These are phyloP conservation scores for Vulpes vulpes DNA, from an alignment of 2,113 vertebrate species.

Conservation along the genomic window DNA sequence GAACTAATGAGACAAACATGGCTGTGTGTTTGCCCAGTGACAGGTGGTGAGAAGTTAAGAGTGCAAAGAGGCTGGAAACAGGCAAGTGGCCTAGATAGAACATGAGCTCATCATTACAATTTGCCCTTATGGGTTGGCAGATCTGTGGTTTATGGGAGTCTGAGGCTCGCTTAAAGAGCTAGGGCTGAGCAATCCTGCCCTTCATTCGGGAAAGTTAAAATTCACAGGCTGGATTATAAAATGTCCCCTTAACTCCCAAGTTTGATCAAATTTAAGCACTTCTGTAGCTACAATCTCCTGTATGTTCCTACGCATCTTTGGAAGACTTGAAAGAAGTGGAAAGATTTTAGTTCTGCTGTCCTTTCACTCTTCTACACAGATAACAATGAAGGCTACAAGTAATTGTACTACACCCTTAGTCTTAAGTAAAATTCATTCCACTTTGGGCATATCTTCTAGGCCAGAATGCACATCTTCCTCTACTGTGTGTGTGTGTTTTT, in stretches of 20 bases:
- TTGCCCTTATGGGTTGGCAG: neutral
- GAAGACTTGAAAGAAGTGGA: neutral
- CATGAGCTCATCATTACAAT: neutral
- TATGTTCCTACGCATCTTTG: neutral
- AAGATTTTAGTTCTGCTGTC: neutral
- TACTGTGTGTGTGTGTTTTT: neutral
- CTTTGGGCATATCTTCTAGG: conserved; percentile 14
- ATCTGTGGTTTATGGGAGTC: neutral
- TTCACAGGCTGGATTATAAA: neutral
- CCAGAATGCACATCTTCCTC: neutral
- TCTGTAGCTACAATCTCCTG: neutral
- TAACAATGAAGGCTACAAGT: neutral
- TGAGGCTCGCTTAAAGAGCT: neutral
- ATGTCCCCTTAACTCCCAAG: neutral
- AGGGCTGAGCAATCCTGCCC: neutral
- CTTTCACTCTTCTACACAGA: neutral
- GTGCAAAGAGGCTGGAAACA: neutral
- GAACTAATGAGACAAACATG: conserved; percentile 28
- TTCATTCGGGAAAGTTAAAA: neutral
- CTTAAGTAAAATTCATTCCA: neutral
- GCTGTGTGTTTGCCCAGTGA: neutral
- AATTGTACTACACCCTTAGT: neutral
- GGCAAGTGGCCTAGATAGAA: neutral
- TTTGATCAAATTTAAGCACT: neutral
- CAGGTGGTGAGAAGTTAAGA: neutral